These are phyloP conservation scores for Illadopsis cleaveri DNA, from an alignment of 2,113 vertebrate genomes.

Conservation along the genomic window DNA sequence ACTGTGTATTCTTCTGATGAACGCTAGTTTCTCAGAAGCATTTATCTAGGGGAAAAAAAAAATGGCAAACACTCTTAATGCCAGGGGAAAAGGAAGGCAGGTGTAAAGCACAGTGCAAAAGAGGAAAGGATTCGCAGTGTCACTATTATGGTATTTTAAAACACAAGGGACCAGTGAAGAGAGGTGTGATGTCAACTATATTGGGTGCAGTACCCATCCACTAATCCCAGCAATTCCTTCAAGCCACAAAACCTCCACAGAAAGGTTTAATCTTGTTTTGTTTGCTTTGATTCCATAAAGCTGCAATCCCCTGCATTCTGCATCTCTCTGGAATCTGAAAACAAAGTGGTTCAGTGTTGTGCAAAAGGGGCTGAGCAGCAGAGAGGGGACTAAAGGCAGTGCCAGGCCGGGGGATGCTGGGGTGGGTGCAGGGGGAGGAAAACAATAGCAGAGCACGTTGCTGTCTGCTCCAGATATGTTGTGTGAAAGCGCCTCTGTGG, in stretches of 20 bases:
- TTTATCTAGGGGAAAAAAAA: background rate
- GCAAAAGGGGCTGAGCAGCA: slow-evolving; percentile 1
- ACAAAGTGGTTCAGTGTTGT: slow-evolving; percentile 22
- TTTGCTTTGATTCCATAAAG: slow-evolving; percentile 23
- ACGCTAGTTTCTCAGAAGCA: background rate
- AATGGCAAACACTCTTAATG: background rate
- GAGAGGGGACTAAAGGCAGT: background rate
- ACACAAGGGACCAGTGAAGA: background rate
- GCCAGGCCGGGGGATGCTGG: background rate
- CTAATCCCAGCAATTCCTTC: background rate
- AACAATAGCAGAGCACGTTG: slow-evolving; percentile 34
- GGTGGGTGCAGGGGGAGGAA: slow-evolving; percentile 35
- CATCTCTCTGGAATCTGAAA: background rate
- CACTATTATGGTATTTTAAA: slow-evolving; percentile 9
- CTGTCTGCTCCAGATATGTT: slow-evolving; percentile 40
- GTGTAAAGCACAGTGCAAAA: background rate
- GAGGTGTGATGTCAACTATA: background rate
- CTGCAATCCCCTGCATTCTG: background rate
- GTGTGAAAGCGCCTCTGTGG: slow-evolving; percentile 14
- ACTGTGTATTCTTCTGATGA: background rate
- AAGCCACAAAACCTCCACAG: background rate
- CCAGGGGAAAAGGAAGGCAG: background rate
- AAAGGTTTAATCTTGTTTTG: background rate
- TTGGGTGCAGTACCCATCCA: background rate
- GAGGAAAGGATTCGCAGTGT: background rate